Evolutionary conservation across 1,140 invertebrate genomes (phyloP), one percentile per base, ranked within the genome.

Genomic region (Belonocnema kinseyi): DNA sequence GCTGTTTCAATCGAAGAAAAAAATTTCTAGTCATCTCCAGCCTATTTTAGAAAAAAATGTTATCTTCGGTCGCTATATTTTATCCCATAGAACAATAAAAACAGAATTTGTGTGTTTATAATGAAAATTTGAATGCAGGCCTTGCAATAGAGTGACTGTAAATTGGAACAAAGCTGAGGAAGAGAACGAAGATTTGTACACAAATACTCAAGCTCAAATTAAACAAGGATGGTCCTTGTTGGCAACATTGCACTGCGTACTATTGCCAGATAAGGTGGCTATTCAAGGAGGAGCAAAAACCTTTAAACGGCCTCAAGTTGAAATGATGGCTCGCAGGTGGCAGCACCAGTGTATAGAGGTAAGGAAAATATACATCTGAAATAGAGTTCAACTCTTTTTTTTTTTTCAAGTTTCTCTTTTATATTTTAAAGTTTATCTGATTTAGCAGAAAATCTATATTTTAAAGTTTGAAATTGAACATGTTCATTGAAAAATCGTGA

Each of bases 311-410:
- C 97, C 98, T 0, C 96, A 98, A 90, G 96, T 99, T 0, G 98
- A 99, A 90, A 98, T 99, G 94, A 94, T 99, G 92, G 98, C 98
- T 12, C 94, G 98, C 33, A 93, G 98, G 61, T 99, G 99, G 99
- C 99, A 99, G 90, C 98, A 99, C 92, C 96, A 98, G 80, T 99
- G 98, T 91, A 93, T 99, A 10, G 98, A 99, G 93, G 97, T 98
- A 58, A 75, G 33, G 17, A 17, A 50, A 74, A 53, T n/a, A 46
- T 12, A 75, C 3, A 53, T 76, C 61, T 21, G 19, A 40, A 40
- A 26, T 26, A 26, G n/a, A n/a, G n/a, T n/a, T n/a, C n/a, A n/a
- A n/a, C n/a, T n/a, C n/a, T n/a, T n/a, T n/a, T n/a, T n/a, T n/a
- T n/a, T n/a, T n/a, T n/a, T n/a, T n/a, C n/a, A n/a, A n/a, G n/a